Base-by-base conservation (phyloP, 2,888 invertebrate genomes). In the Callimorpha dominula region DNA sequence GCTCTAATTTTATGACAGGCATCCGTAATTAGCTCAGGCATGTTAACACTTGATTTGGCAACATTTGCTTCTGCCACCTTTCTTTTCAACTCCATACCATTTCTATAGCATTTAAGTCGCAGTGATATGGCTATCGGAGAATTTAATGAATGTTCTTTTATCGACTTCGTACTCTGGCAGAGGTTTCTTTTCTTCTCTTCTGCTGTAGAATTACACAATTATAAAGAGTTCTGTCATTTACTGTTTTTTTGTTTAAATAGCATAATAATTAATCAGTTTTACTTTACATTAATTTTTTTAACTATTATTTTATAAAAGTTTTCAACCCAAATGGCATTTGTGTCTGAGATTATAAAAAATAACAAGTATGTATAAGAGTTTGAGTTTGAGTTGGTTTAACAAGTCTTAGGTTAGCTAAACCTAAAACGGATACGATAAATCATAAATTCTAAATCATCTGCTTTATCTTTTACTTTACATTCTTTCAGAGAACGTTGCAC, bases 391-490 rank as follows among this genome's bases (percentile, higher is more conserved):
- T 66, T 71, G 50, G 65, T 71, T 49, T 65, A 40, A 70, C 31
- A 65, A 65, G 64, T 69, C 63, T 69, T 69, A 50, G 15, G 50
- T 42, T n/a, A 20, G 52, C 49, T 71, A 62, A 42, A 62, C 46
- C 50, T 52, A 42, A 42, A 50, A 71, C 42, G 62, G 66, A 66
- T 71, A 71, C 66, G 62, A 17, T 15, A 42, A 70, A 66, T 62
- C 66, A 60, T 66, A 71, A 49, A 49, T 49, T 71, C 66, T 54
- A 63, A 11, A 54, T n/a, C 11, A 52, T 50, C 70, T 70, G 63
- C 52, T 15, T 70, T 70, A 42, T 54, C 63, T 70, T 54, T 64
- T 54, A 52, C 15, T 20, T 40, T 43, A 54, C 11, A 20, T 70
- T 52, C 60, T 31, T 20, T 12, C n/a, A 60, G 20, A 69, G 40